A percentile compares a stretch with the other conserved stretches of the same genome.
phyloP scores from a whole-genome alignment of 2,113 vertebrate genomes.

The Calonectris borealis region DNA sequence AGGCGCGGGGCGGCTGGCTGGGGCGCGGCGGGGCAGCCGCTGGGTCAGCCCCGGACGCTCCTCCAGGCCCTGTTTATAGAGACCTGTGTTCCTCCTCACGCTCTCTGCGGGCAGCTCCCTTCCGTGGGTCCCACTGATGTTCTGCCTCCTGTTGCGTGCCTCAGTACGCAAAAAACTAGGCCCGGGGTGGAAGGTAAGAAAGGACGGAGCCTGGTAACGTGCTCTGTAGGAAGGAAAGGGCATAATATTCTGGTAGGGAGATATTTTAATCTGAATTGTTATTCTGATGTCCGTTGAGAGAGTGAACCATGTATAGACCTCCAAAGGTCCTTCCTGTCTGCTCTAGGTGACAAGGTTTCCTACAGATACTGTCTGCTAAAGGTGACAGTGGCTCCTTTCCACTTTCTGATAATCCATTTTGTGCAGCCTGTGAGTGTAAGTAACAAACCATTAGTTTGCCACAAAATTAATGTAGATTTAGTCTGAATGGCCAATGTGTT shows the following conservation, averaged over 20 bases:
- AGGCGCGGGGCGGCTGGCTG: neutral
- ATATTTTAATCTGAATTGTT: neutral
- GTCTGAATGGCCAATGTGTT: neutral
- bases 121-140: accelerated
- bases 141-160: neutral
- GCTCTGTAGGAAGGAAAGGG: neutral
- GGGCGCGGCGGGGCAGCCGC: too few species aligned
- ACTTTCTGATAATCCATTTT: neutral
- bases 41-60: accelerated
- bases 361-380: neutral
- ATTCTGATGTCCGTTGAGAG: accelerated
- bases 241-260: accelerated
- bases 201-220: neutral
- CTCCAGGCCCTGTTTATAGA: accelerated
- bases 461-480: neutral
- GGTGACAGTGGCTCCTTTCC: neutral
- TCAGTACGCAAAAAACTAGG: accelerated
- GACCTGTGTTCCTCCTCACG: too few species aligned
- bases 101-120: accelerated
- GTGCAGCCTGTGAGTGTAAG: neutral
- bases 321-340: neutral
- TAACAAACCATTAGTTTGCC: neutral
- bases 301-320: accelerated
- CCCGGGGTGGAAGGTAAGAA: neutral
- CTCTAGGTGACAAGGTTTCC: neutral